These are phyloP conservation scores for Anableps anableps DNA, from an alignment of 2,797 vertebrate genomes.

Conservation along the genomic window DNA sequence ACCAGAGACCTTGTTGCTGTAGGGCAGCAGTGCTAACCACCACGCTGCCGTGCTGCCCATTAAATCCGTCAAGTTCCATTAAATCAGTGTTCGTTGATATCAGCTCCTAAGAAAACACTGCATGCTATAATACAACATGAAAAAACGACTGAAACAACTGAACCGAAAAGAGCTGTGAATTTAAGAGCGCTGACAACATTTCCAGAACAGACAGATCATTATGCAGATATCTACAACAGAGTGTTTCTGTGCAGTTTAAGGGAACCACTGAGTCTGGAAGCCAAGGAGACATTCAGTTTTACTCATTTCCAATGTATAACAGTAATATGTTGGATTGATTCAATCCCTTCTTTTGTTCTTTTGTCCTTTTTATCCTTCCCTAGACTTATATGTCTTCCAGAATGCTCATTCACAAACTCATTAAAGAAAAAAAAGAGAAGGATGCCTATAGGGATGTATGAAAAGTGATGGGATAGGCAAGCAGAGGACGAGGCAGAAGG, in stretches of 20 bases:
- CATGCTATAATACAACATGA: neutral
- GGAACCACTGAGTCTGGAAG: neutral
- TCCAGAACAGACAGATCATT: neutral
- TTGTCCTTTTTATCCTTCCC: neutral
- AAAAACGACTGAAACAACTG: neutral
- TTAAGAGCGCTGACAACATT: neutral
- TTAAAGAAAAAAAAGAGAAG: neutral
- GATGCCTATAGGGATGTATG: neutral
- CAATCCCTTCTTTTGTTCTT: neutral
- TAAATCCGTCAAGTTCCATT: neutral
- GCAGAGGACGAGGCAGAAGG: conserved; percentile 11
- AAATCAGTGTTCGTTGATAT: conserved; percentile 3
- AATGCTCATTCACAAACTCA: conserved; percentile 3
- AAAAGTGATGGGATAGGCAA: conserved; percentile 6
- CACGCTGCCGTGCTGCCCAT: neutral
- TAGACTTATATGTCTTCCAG: neutral
- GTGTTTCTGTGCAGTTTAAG: neutral
- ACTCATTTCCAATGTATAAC: neutral
- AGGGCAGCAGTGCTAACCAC: neutral
- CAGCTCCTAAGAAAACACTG: conserved; percentile 1
- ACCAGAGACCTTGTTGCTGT: neutral
- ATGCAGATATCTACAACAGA: conserved; percentile 1
- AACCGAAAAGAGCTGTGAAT: neutral
- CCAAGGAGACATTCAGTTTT: neutral
- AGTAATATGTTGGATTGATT: neutral